Conservation (phyloP, 2,113 vertebrate species). For the Bos indicus region DNA sequence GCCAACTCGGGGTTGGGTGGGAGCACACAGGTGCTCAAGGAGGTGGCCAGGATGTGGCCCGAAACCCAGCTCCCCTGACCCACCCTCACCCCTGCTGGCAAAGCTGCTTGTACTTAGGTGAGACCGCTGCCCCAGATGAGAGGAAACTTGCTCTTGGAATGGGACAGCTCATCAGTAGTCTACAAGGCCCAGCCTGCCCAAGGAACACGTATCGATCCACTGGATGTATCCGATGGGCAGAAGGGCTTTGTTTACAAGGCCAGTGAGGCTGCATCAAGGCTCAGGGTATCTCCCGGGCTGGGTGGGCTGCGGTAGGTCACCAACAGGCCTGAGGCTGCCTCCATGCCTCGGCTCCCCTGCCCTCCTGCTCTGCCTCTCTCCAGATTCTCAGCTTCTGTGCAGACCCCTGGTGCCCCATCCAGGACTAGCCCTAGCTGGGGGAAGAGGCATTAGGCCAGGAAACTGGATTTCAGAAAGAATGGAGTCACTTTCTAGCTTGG, state of each 20-base stretch:
- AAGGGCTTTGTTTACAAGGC: constrained; percentile 55
- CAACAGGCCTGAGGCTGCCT: background rate
- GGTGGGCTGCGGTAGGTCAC: background rate
- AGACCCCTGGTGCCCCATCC: background rate
- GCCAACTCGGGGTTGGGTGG: background rate
- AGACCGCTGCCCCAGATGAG: constrained; percentile 60
- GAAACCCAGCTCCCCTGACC: background rate
- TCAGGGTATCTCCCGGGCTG: background rate
- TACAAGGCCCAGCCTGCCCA: constrained; percentile 32
- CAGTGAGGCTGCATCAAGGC: background rate
- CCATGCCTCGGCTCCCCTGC: no score
- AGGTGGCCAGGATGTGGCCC: background rate
- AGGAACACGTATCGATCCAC: constrained; percentile 60
- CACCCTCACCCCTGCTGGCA: background rate
- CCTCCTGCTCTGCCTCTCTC: background rate
- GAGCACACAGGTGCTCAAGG: background rate
- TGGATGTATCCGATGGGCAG: constrained; percentile 59
- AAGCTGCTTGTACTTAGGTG: constrained; percentile 5
- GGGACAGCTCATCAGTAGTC: constrained; percentile 61
- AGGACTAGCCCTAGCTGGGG: background rate
- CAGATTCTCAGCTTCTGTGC: background rate
- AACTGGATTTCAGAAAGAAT: background rate
- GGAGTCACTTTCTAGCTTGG: background rate
- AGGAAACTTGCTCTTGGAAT: constrained; percentile 64
- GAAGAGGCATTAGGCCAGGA: background rate